Base-by-base conservation (phyloP, 2,888 invertebrate species). In the Pristionchus maxplancki region DNA sequence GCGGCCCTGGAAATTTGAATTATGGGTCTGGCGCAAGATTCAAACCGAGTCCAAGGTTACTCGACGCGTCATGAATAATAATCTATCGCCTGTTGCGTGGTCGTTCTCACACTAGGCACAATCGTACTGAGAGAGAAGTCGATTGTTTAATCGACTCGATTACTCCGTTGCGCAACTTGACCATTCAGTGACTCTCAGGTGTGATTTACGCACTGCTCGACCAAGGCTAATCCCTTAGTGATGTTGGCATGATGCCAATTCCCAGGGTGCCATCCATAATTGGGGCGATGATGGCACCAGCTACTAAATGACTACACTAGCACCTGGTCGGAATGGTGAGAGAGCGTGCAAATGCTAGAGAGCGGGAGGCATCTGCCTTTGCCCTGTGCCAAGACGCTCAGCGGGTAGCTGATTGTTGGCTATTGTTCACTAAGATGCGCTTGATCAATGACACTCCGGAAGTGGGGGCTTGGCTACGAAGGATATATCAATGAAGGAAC, bases 1-100 rank as follows among this genome's bases (percentile, higher is more conserved):
- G 48, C 84, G 85, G 87, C 48, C 44, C 62, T 85, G 48, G 6
- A 71, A 58, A 82, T 82, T 82, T 34, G 50, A 82, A 82, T 82
- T 82, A 28, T 31, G 50, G 50, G 34, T n/a, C 50, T 82, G 82
- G 74, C 40, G 74, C 74, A 24, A 37, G 74, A 74, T 40, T 74
- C 24, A 44, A 74, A 74, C n/a, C n/a, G n/a, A n/a, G n/a, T 40
- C 74, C 40, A 74, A 74, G 74, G 74, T 74, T 67, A 67, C 67
- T 67, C 34, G n/a, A n/a, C n/a, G n/a, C 17, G 1, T n/a, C 67
- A 74, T 74, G 17, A 74, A 37, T n/a, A 64, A 28, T n/a, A 40
- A 82, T 82, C 28, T 48, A 40, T 28, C 44, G 78, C 48, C 31
- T 6, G 50, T 48, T 53, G 50, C 50, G 82, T 20, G 50, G 82